Percentiles rank a stretch among this genome's conserved stretches.
Evolutionary conservation across 2,113 vertebrate species (phyloP).

Genomic region (Syngnathus typhle): DNA sequence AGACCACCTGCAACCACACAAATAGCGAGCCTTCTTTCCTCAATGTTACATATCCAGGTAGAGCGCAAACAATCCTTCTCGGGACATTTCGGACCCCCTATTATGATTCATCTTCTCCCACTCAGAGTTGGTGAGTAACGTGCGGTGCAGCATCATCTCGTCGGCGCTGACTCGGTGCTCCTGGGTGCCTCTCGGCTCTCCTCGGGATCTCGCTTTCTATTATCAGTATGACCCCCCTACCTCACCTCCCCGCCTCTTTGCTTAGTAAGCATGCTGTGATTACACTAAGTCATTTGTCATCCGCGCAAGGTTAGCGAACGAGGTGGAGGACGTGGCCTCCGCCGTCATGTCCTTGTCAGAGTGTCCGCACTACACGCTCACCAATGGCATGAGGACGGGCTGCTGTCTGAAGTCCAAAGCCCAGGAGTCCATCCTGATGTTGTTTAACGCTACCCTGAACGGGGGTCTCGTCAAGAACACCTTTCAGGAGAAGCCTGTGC

Average conservation of each 20-base stretch:
- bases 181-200: constrained; percentile 22
- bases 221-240: constrained; percentile 42
- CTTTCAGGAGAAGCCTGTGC: accelerated
- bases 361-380: constrained; percentile 6
- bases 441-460: constrained; percentile 43
- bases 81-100: background rate
- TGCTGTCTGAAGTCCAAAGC: constrained; percentile 22
- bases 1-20: accelerated
- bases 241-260: background rate
- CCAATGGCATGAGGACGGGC: background rate
- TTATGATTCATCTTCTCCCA: background rate
- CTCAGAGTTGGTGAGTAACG: constrained; percentile 45
- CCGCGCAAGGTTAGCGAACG: background rate
- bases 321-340: background rate
- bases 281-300: background rate
- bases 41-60: constrained; percentile 16
- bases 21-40: accelerated
- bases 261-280: background rate
- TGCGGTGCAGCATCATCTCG: constrained; percentile 21
- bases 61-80: background rate
- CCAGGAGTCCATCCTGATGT: accelerated
- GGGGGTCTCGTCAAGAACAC: constrained; percentile 26
- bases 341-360: constrained; percentile 1
- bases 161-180: constrained; percentile 19
- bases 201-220: constrained; percentile 35